Evolutionary conservation across 2,797 vertebrate genomes (phyloP).

Genomic region (Florisuga fusca): DNA sequence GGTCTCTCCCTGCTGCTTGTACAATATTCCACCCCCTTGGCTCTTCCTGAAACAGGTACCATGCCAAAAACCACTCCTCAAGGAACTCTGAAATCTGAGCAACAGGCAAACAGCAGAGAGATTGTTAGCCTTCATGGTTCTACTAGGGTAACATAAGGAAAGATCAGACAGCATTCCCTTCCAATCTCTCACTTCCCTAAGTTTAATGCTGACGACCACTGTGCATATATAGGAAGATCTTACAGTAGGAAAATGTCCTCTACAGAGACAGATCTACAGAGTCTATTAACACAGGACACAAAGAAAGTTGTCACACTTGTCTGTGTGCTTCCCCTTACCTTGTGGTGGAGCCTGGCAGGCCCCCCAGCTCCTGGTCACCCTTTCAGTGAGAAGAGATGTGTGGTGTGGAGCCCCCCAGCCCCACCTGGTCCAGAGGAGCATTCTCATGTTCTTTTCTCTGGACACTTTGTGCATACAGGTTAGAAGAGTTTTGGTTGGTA

Average conservation of each 20-base stretch:
- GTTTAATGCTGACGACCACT: not conserved
- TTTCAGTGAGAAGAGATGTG: not conserved
- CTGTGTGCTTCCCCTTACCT: rapidly evolving
- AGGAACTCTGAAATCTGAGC: not conserved
- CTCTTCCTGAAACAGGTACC: not conserved
- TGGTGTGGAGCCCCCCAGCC: not conserved
- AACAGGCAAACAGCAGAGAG: not conserved
- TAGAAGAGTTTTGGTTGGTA: not conserved
- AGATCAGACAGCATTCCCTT: not conserved
- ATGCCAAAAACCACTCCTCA: rapidly evolving
- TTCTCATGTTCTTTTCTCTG: not conserved
- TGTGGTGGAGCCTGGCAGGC: rapidly evolving
- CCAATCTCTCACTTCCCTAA: not conserved
- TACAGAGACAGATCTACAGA: not conserved
- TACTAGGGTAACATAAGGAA: not conserved
- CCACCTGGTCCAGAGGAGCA: not conserved
- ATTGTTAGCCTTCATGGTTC: not conserved
- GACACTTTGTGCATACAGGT: not conserved
- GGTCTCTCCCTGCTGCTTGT: not conserved
- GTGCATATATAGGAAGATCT: not conserved
- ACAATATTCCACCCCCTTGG: not conserved
- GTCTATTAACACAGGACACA: not conserved
- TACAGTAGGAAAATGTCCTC: not conserved
- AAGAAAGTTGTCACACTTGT: not conserved
- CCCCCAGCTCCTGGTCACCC: not conserved